Evolutionary conservation across 2,113 vertebrate genomes (phyloP).

Genomic region (Cynoglossus semilaevis): DNA sequence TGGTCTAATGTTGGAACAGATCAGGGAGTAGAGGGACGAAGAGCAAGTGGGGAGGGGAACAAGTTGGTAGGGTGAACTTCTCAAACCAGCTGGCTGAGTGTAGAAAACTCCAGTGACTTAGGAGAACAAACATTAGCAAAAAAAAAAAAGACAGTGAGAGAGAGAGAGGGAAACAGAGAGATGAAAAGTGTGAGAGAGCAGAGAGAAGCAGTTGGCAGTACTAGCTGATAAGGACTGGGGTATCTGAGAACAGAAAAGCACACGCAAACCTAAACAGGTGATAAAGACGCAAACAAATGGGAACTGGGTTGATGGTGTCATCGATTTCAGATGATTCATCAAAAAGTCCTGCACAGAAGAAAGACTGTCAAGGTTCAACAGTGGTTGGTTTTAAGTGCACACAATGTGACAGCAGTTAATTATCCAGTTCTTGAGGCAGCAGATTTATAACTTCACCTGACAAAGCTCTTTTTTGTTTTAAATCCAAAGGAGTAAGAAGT

Average conservation of each 20-base stretch:
- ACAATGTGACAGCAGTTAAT: background rate
- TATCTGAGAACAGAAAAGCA: conserved; percentile 52
- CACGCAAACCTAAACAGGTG: conserved; percentile 61
- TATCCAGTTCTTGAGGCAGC: background rate
- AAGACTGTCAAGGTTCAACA: background rate
- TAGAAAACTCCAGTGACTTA: conserved; percentile 29
- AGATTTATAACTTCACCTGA: conserved; percentile 1
- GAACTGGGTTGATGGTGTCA: conserved; percentile 21
- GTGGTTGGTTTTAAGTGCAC: background rate
- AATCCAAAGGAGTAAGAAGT: background rate
- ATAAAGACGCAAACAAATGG: conserved; percentile 45
- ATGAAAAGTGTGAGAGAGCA: conserved; percentile 25
- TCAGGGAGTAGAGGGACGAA: background rate
- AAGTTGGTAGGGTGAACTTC: conserved; percentile 14
- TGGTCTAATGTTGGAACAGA: conserved; percentile 26
- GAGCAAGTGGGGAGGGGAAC: background rate
- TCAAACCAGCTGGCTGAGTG: conserved; percentile 30
- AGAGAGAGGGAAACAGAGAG: conserved; percentile 2
- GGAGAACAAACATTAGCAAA: conserved; percentile 15
- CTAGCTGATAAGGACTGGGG: conserved; percentile 43
- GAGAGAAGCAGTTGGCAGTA: conserved; percentile 8
- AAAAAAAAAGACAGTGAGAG: background rate
- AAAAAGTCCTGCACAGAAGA: background rate
- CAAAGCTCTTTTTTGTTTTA: background rate
- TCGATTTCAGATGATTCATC: conserved; percentile 12